Base-by-base conservation (phyloP, 2,113 vertebrate species). In the Oncorhynchus masou region DNA sequence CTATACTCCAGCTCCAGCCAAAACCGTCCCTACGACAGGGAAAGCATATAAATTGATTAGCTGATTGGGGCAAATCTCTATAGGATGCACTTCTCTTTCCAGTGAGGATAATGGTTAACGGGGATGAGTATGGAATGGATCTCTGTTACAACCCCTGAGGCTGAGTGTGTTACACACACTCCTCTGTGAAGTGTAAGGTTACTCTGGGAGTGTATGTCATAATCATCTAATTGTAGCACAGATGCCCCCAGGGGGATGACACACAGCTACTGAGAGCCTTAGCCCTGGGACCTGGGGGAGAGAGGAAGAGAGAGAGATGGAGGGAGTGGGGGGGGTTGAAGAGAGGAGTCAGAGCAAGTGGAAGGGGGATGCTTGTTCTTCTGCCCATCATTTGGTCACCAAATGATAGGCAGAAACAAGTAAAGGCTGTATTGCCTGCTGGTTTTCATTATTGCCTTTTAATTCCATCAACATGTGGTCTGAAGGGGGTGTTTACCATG, bases 71-170 rank as follows among this genome's bases (percentile, higher is more conserved):
- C 19, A 70, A 62, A 76, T 73, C 29, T 67, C 11, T 15, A 3
- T 25, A 27, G 48, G 11, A 29, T 29, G 19, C 24, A n/a, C 71
- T 74, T 54, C 82, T 77, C 51, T 54, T 15, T 54, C 51, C 51
- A 48, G 79, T 79, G 75, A 76, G 54, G 64, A 64, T 39, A 22
- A 24, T 71, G 71, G 83, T 81, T 82, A 84, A 91, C 88, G 82
- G 85, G 34, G 68, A 12, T 80, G 51, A 73, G 57, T 75, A 83
- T 86, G 51, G 76, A 86, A 83, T 86, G 51, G 76, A 87, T 86
- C 71, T 68, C 81, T 67, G 34, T 74, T 68, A 3, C 15, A 62
- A 19, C 60, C 25, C 59, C 68, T 29, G 19, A 57, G 80, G 79
- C 82, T 74, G 71, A 81, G 82, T 70, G 57, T 31, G 70, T 75